Percentiles rank a stretch among this genome's conserved stretches.
Conservation (phyloP, 2,888 invertebrate genomes). For the Melieria picta region DNA sequence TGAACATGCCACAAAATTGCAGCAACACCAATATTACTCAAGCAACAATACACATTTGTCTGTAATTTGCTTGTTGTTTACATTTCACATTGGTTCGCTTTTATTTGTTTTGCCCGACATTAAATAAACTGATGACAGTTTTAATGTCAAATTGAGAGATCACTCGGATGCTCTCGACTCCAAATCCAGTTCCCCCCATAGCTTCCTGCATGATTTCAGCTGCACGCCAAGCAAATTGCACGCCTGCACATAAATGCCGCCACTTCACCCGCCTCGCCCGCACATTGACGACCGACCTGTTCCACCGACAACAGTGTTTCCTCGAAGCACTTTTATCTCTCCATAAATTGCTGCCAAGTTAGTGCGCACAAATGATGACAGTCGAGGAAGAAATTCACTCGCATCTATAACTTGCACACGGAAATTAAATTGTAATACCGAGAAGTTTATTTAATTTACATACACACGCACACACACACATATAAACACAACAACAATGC, state of each 20-base stretch:
- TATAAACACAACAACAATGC: not conserved
- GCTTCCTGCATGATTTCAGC: not conserved
- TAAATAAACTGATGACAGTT: constrained; percentile 42
- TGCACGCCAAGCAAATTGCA: not conserved
- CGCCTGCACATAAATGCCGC: too few relatives aligned
- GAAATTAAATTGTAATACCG: constrained; percentile 22
- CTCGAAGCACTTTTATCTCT: too few relatives aligned
- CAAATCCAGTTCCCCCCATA: not conserved
- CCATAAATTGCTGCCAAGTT: too few relatives aligned
- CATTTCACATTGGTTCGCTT: constrained; percentile 1
- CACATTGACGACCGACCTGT: too few relatives aligned
- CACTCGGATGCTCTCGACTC: constrained; percentile 21
- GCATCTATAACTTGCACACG: not conserved
- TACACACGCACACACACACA: constrained; percentile 20
- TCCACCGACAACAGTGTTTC: too few relatives aligned
- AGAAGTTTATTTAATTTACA: constrained; percentile 41
- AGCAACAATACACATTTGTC: not conserved
- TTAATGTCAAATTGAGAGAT: constrained; percentile 43
- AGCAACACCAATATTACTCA: not conserved
- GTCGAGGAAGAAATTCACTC: too few relatives aligned
- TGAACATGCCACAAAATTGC: constrained; percentile 11
- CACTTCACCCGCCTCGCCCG: too few relatives aligned
- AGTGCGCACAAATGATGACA: too few relatives aligned
- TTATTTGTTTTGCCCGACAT: constrained; percentile 31
- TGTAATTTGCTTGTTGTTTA: not conserved